phyloP scores from a whole-genome alignment of 2,888 invertebrate species.

The Crossocerus cetratus region DNA sequence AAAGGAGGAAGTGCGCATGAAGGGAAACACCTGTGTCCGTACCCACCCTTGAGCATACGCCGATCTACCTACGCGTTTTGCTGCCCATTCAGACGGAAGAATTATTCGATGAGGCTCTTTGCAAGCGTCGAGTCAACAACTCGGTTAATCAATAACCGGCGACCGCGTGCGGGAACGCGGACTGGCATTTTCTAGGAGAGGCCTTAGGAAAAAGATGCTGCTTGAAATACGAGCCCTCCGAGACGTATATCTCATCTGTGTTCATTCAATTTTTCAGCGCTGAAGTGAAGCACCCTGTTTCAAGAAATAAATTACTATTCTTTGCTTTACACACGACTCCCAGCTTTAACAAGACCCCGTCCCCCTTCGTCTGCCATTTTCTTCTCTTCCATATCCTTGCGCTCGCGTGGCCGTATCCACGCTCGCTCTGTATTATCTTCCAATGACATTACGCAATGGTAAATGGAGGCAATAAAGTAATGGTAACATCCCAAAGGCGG shows the following conservation, averaged over 20 bases:
- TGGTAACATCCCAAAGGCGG: constrained; percentile 28
- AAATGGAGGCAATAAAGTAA: not conserved
- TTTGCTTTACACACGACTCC: not conserved
- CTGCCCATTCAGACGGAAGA: constrained; percentile 48
- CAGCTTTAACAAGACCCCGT: not conserved
- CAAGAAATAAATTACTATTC: constrained; percentile 1
- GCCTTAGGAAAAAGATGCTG: constrained; percentile 4
- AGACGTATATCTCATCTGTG: not conserved
- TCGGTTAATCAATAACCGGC: constrained; percentile 56
- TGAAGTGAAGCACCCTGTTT: constrained; percentile 1
- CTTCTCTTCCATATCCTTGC: not conserved
- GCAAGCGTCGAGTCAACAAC: constrained; percentile 58
- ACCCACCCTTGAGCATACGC: constrained; percentile 53
- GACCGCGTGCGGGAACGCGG: constrained; percentile 39
- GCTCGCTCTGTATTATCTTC: not conserved
- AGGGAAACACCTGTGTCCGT: constrained; percentile 54
- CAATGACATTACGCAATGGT: not conserved
- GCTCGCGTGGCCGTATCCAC: not conserved
- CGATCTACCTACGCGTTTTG: constrained; percentile 56
- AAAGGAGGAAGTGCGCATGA: constrained; percentile 60
- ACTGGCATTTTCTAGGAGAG: constrained; percentile 54
- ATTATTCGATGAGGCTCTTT: constrained; percentile 52
- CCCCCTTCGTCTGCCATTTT: not conserved
- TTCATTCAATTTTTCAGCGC: constrained; percentile 2
- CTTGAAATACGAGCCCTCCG: constrained; percentile 9